A percentile compares a stretch with the other conserved stretches of the same genome.
phyloP scores from a whole-genome alignment of 2,113 vertebrate genomes.

The Dipodomys merriami region DNA sequence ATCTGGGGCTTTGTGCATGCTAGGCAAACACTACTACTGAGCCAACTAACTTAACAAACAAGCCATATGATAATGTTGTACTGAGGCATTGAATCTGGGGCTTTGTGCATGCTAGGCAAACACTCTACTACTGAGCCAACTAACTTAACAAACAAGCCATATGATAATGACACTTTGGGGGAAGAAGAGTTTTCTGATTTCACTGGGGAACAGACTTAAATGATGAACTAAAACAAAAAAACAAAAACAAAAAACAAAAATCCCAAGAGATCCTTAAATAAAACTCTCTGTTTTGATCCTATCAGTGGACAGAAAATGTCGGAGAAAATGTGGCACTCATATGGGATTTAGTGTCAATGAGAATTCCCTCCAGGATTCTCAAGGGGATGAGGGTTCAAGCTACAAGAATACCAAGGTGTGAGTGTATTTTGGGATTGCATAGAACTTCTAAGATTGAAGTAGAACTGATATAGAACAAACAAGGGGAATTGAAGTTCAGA shows the following conservation, averaged over 20 bases:
- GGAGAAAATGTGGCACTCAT: not conserved
- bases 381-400: not conserved
- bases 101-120: too few relatives aligned
- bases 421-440: not conserved
- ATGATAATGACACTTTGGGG: constrained; percentile 25
- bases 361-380: not conserved
- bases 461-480: not conserved
- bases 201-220: constrained; percentile 34
- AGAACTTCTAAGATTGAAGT: not conserved
- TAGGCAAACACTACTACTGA: too few relatives aligned
- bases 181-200: constrained; percentile 7
- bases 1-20: too few relatives aligned
- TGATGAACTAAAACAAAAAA: constrained; percentile 18
- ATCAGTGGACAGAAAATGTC: too few relatives aligned
- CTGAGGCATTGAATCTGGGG: too few relatives aligned
- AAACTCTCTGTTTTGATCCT: not conserved
- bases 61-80: too few relatives aligned
- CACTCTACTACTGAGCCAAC: not conserved
- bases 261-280: constrained; percentile 24
- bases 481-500: not conserved
- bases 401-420: not conserved
- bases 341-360: not conserved
- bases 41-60: too few relatives aligned
- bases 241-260: too few relatives aligned
- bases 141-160: constrained; percentile 15